Percentiles rank a stretch among this genome's conserved stretches.
phyloP scores from a whole-genome alignment of 2,113 vertebrate genomes.

The Oncorhynchus nerka region DNA sequence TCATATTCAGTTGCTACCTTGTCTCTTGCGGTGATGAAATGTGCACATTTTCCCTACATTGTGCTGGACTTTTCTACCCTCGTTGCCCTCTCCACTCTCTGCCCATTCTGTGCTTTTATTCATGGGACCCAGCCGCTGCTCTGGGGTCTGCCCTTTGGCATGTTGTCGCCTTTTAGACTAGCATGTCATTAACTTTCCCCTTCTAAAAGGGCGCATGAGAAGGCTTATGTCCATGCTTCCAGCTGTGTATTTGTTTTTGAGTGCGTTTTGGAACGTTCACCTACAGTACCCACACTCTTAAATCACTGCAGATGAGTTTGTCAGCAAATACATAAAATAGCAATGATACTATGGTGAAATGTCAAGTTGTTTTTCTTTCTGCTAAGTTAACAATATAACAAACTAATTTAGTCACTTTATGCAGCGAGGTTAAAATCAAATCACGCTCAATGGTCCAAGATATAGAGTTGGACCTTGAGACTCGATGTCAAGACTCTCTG shows the following conservation, averaged over 20 bases:
- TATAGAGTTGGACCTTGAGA: slow-evolving; percentile 7
- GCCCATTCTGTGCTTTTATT: slow-evolving; percentile 23
- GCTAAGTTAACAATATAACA: slow-evolving; percentile 18
- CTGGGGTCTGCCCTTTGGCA: slow-evolving; percentile 53
- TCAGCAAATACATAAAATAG: too few species aligned
- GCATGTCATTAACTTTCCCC: background rate
- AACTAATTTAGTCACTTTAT: slow-evolving; percentile 26
- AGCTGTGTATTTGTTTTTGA: slow-evolving; percentile 25
- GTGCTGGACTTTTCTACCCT: slow-evolving; percentile 33
- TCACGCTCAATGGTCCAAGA: background rate
- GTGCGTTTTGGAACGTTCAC: too few species aligned
- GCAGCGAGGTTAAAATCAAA: slow-evolving; percentile 32
- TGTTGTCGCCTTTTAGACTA: slow-evolving; percentile 26
- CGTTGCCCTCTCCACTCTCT: slow-evolving; percentile 21
- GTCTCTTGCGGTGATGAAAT: slow-evolving; percentile 53
- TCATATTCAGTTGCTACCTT: slow-evolving; percentile 58
- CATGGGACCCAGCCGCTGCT: slow-evolving; percentile 59
- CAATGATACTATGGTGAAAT: slow-evolving; percentile 11
- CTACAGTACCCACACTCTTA: too few species aligned
- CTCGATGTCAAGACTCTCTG: slow-evolving; percentile 6
- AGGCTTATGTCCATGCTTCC: background rate
- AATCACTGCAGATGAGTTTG: too few species aligned
- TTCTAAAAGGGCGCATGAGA: slow-evolving; percentile 17
- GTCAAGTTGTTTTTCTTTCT: slow-evolving; percentile 36
- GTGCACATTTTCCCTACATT: slow-evolving; percentile 55